Conservation (phyloP, 2,888 invertebrate species). For the Drosophila suboccidentalis region DNA sequence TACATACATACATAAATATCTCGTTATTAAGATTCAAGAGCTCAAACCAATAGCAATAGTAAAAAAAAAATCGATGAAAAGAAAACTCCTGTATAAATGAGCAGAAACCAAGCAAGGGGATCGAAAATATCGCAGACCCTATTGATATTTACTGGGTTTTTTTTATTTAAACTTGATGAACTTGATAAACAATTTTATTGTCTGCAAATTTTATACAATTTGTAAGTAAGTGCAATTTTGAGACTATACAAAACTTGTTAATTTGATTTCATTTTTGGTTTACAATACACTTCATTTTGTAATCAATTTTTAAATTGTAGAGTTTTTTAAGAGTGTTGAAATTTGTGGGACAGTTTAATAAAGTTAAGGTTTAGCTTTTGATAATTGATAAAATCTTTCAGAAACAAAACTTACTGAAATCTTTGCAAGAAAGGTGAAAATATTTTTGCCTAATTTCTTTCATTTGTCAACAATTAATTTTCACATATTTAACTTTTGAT, state of each 20-base stretch:
- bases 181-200: conserved; percentile 51
- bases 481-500: conserved; percentile 5
- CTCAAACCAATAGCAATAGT: conserved; percentile 41
- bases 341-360: conserved; percentile 48
- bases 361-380: conserved; percentile 72
- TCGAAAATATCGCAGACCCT: conserved; percentile 36
- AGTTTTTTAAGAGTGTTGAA: conserved; percentile 55
- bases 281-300: conserved; percentile 45
- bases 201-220: conserved; percentile 55
- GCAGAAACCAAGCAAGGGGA: conserved; percentile 35
- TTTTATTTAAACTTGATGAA: conserved; percentile 29
- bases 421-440: conserved; percentile 62
- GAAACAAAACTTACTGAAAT: conserved; percentile 36
- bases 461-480: conserved; percentile 6
- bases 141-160: conserved; percentile 30
- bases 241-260: conserved; percentile 50
- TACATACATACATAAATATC: conserved; percentile 42
- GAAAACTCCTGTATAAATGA: conserved; percentile 35
- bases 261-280: conserved; percentile 26
- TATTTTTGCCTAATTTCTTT: conserved; percentile 30
- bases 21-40: conserved; percentile 58
- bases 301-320: conserved; percentile 53
- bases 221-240: conserved; percentile 55
- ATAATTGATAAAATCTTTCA: conserved; percentile 50
- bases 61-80: not conserved